Conservation (phyloP, 2,113 vertebrate genomes). For the Edolisoma coerulescens region DNA sequence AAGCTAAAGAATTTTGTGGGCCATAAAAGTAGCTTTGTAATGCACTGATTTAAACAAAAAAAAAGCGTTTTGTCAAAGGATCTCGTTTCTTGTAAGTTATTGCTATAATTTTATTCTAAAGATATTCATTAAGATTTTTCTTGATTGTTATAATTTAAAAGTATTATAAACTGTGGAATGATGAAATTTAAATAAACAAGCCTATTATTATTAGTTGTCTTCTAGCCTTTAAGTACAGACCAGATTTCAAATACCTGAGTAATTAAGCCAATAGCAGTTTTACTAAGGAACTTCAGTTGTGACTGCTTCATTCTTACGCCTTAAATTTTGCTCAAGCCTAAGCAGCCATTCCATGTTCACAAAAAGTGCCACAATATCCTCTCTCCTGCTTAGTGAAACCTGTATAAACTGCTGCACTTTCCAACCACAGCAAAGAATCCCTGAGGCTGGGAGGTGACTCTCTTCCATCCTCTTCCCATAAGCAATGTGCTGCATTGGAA, state of each 20-base stretch:
- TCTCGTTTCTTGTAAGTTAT: background rate
- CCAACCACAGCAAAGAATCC: background rate
- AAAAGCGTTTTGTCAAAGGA: background rate
- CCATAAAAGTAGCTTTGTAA: background rate
- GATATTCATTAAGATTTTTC: background rate
- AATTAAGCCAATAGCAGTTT: background rate
- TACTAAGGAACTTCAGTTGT: background rate
- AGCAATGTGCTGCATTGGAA: background rate
- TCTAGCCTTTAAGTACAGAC: background rate
- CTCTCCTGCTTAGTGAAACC: background rate
- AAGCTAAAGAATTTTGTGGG: background rate
- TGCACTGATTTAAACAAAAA: background rate
- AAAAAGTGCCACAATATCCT: background rate
- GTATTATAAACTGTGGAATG: background rate
- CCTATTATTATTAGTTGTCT: background rate
- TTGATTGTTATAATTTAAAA: background rate
- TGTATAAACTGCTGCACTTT: background rate
- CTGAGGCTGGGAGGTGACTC: background rate
- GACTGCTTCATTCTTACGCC: background rate
- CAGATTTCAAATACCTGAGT: background rate
- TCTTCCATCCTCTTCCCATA: background rate
- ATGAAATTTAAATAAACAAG: background rate
- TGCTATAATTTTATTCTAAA: background rate
- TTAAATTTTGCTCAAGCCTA: background rate
- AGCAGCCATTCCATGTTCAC: background rate